A percentile compares a stretch with the other conserved stretches of the same genome.
Evolutionary conservation across 2,888 invertebrate species (phyloP).

Genomic region (Lasiommata megera): DNA sequence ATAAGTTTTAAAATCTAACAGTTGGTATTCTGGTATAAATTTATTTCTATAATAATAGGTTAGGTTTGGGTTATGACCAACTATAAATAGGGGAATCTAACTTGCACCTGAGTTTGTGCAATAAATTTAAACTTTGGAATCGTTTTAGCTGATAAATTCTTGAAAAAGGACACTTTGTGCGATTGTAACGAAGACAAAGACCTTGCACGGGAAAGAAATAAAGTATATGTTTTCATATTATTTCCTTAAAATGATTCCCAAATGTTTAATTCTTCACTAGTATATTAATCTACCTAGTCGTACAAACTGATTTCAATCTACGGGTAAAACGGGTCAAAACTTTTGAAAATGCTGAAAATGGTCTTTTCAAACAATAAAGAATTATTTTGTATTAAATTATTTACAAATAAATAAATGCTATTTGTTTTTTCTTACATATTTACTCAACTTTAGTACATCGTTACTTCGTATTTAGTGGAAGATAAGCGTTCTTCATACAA

Average conservation of each 20-base stretch:
- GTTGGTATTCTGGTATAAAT: background rate
- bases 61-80: background rate
- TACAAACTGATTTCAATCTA: too few relatives aligned
- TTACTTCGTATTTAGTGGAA: too few relatives aligned
- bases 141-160: conserved; percentile 9
- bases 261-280: too few relatives aligned
- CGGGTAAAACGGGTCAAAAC: too few relatives aligned
- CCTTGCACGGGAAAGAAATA: background rate
- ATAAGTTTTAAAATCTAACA: background rate
- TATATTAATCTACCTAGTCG: too few relatives aligned
- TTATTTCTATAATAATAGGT: background rate
- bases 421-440: too few relatives aligned
- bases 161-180: conserved; percentile 8
- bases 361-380: too few relatives aligned
- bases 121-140: conserved; percentile 15
- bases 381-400: too few relatives aligned
- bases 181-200: conserved; percentile 8
- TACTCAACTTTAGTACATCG: too few relatives aligned
- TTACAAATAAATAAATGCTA: too few relatives aligned
- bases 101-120: conserved; percentile 12
- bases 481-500: too few relatives aligned
- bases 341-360: too few relatives aligned
- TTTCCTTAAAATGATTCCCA: conserved; percentile 6
- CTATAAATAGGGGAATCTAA: conserved; percentile 12
- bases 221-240: background rate